phyloP scores from a whole-genome alignment of 1,140 invertebrate species.

The Danaus melanippus region DNA sequence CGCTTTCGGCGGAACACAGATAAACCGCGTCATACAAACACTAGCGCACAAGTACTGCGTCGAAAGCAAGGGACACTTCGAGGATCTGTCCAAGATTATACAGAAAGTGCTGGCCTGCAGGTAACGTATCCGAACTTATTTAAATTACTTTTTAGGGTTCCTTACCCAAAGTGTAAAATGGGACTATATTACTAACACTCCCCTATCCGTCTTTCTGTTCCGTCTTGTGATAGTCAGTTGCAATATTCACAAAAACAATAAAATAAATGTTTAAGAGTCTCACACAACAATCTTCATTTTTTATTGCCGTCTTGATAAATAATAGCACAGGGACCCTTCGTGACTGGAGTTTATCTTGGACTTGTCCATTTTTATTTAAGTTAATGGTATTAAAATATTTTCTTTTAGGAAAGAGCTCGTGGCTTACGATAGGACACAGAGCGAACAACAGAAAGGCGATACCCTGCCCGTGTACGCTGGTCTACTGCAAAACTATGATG shows the following conservation, averaged over 20 bases:
- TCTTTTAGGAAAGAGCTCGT: slow-evolving; percentile 84
- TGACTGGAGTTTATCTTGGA: too few species aligned
- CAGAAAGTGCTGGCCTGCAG: slow-evolving; percentile 92
- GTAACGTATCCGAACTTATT: slow-evolving; percentile 22
- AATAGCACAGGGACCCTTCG: too few species aligned
- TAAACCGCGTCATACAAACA: slow-evolving; percentile 88
- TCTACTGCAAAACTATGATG: slow-evolving; percentile 58
- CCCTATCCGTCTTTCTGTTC: too few species aligned
- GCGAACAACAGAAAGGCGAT: slow-evolving; percentile 67
- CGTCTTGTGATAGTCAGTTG: too few species aligned
- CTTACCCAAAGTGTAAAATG: too few species aligned
- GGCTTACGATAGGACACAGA: slow-evolving; percentile 90
- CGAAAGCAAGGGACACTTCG: slow-evolving; percentile 95
- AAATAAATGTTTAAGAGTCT: too few species aligned
- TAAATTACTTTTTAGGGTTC: too few species aligned
- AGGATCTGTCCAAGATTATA: slow-evolving; percentile 96
- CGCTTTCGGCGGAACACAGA: slow-evolving; percentile 74
- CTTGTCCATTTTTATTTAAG: too few species aligned
- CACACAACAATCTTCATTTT: too few species aligned
- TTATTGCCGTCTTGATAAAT: too few species aligned
- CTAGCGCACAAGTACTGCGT: slow-evolving; percentile 94
- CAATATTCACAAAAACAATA: too few species aligned
- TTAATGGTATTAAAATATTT: slow-evolving; percentile 1
- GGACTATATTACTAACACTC: too few species aligned
- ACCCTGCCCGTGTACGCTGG: slow-evolving; percentile 63